Base-by-base conservation (phyloP, 2,888 invertebrate species). In the Cantharis flavilabris region DNA sequence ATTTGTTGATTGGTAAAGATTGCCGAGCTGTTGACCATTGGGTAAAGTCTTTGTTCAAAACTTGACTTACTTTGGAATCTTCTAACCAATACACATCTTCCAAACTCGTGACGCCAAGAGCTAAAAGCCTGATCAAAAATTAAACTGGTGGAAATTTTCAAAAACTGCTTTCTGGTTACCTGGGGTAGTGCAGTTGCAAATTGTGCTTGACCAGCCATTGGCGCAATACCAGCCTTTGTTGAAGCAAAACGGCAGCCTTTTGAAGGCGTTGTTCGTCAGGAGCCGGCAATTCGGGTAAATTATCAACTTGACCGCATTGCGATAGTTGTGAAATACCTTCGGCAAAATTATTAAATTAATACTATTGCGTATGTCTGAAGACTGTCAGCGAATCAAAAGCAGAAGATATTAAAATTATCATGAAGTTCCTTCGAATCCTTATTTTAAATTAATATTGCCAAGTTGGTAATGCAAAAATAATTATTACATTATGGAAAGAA, bases 81-180 rank as follows among this genome's bases (percentile, higher is more conserved):
- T 96, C 96, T 86, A 95, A 90, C 96, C 96, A 96, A 89, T 96
- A 96, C 30, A 96, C 96, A 89, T 97, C 96, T 88, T 96, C 96
- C 81, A 97, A 87, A n/a, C 95, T 94, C 71, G 94, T 92, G 69
- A 96, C 95, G 88, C 96, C 96, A 86, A 95, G 92, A 83, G 93
- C 93, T 84, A 95, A 90, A 83, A 96, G 88, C 85, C 94, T 94
- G 87, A 3, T 4, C 0, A 65, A 49, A 49, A n/a, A 33, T 49
- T 13, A n/a, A 49, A 28, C 14, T n/a, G 69, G n/a, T 9, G 13
- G 33, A 18, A 14, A 20, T 62, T 30, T 14, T 16, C 14, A 62
- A 70, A 70, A 70, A 70, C 13, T 33, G 33, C 0, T 33, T 33
- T 33, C 4, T 26, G n/a, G 13, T 49, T 85, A 93, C 93, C 93